Evolutionary conservation across 2,888 invertebrate species (phyloP).

Genomic region (Mesopsocus fuscifrons): DNA sequence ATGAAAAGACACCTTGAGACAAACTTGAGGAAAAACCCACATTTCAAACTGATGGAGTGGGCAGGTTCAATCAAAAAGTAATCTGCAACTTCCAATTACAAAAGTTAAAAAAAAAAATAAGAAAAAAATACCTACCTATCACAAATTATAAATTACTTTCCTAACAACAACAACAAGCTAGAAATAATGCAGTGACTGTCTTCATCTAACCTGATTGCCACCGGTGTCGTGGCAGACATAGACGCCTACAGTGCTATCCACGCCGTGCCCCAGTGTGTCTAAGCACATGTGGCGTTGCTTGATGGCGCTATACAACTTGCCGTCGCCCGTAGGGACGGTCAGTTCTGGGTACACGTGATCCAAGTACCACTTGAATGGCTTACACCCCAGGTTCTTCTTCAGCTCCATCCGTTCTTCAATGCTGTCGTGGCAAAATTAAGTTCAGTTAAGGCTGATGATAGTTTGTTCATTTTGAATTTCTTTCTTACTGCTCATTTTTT

Average conservation of each 20-base stretch:
- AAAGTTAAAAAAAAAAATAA: no score
- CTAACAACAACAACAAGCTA: background rate
- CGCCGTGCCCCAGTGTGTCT: constrained; percentile 83
- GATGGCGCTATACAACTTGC: constrained; percentile 46
- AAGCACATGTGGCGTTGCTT: constrained; percentile 70
- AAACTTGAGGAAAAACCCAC: no score
- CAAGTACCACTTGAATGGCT: constrained; percentile 89
- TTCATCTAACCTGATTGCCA: constrained; percentile 58
- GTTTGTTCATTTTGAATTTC: no score
- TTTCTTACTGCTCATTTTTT: no score
- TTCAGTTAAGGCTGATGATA: background rate
- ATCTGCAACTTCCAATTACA: no score
- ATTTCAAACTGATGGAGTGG: no score
- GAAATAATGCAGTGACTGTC: background rate
- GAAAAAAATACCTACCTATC: no score
- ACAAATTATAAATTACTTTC: no score
- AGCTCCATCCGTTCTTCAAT: constrained; percentile 68
- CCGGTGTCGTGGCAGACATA: constrained; percentile 92
- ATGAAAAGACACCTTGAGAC: no score
- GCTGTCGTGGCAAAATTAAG: constrained; percentile 33
- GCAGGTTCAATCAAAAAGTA: no score
- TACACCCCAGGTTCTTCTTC: constrained; percentile 65
- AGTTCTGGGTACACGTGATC: constrained; percentile 85
- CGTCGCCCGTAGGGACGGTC: constrained; percentile 43
- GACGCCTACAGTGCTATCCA: constrained; percentile 71